phyloP scores from a whole-genome alignment of 2,888 invertebrate genomes.

The Epistrophe eligans region DNA sequence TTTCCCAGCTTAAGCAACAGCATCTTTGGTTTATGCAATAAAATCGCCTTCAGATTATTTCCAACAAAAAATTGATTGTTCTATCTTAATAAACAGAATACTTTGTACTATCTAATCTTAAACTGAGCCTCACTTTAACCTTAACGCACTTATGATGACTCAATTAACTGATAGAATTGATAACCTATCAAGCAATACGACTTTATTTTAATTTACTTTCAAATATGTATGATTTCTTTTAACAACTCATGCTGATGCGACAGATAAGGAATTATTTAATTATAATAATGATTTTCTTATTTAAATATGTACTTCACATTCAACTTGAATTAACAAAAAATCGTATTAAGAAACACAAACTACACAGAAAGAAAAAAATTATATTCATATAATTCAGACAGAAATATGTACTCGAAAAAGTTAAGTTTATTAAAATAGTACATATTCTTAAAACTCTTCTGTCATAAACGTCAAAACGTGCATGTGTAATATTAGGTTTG shows the following conservation, averaged over 20 bases:
- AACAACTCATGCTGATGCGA: neutral
- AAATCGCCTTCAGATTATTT: neutral
- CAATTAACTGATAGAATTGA: neutral
- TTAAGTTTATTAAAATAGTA: too few species aligned
- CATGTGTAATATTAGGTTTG: too few species aligned
- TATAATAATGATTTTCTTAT: neutral
- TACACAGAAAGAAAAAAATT: conserved; percentile 4
- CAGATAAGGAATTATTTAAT: neutral
- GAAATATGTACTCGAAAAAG: too few species aligned
- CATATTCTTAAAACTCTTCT: too few species aligned
- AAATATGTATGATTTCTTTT: neutral
- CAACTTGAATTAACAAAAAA: neutral
- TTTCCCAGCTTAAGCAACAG: neutral
- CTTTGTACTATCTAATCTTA: neutral
- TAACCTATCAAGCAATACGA: neutral
- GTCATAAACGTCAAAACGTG: too few species aligned
- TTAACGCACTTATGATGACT: conserved; percentile 1
- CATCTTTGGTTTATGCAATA: neutral
- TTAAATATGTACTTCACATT: neutral
- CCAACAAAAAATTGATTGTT: neutral
- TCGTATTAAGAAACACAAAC: neutral
- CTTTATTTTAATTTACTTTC: neutral
- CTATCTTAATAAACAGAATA: neutral
- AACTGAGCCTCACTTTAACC: neutral
- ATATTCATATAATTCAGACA: neutral